Evolutionary conservation across 1,140 invertebrate species (phyloP), one percentile per base, ranked within the genome.

Genomic region (Procambarus clarkii): DNA sequence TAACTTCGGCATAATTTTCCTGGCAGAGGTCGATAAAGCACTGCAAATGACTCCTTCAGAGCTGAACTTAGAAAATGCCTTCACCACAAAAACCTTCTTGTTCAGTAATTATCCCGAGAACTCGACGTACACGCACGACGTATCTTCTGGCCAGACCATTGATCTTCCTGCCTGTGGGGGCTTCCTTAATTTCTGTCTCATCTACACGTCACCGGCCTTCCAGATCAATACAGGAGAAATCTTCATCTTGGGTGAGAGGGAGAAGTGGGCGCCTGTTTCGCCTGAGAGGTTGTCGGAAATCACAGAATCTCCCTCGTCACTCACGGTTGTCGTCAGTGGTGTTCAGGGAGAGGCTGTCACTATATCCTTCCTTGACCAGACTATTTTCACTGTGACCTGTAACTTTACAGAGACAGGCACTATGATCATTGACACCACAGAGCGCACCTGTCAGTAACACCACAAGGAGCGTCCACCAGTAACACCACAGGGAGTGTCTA

Each of bases 1-100:
- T 58, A 69, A 46, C 11, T 92, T 92, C 60, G 91, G 91, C 13
- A 48, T 92, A 48, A 87, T 92, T 34, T 92, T 92, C 91, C 78
- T 92, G 13, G 91, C 91, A 11, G 84, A 92, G n/a, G 84, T 92
- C 21, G 74, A 69, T n/a, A 81, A 78, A 24, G 8, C 11, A 18
- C 54, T 81, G 1, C 44, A 18, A 1, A 74, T 86, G 64, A 71
- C 84, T 4, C 83, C 78, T 44, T 54, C 48, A 0, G 84, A 87
- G 21, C 50, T 69, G 18, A 86, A 92, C 54, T 76, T 92, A 1
- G 83, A 71, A 9, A 69, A 81, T 4, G 78, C 91, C 18, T 86
- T 92, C 44, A 45, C 44, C 13, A 77, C 34, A 21, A n/a, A 44
- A 7, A 80, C 74, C n/a, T 50, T 86, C 18, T 34, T 87, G 15